Evolutionary conservation across 2,797 vertebrate species (phyloP).

Genomic region (Anas bahamensis): DNA sequence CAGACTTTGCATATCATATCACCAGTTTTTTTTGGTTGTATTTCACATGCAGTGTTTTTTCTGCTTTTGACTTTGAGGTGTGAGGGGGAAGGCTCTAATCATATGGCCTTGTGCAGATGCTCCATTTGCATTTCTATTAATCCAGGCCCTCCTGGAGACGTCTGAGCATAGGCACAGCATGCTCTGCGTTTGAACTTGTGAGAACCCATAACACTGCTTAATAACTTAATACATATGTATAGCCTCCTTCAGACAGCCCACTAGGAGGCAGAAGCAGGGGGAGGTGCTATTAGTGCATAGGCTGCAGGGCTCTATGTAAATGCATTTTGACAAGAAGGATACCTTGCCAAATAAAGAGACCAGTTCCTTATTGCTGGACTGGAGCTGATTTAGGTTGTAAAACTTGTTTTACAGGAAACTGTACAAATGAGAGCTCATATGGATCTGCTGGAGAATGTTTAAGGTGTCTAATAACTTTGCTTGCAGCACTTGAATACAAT

Average conservation of each 20-base stretch:
- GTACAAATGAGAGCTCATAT: slow-evolving; percentile 34
- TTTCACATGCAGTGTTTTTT: slow-evolving; percentile 84
- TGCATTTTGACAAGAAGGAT: slow-evolving; percentile 64
- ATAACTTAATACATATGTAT: slow-evolving; percentile 87
- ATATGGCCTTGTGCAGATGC: slow-evolving; percentile 84
- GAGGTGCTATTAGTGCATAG: slow-evolving; percentile 65
- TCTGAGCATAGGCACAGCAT: slow-evolving; percentile 82
- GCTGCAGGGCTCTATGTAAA: slow-evolving; percentile 73
- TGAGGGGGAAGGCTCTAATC: slow-evolving; percentile 83
- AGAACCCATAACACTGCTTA: slow-evolving; percentile 84
- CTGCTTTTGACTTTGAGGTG: slow-evolving; percentile 85
- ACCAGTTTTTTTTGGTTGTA: slow-evolving; percentile 79
- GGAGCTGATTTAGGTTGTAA: slow-evolving; percentile 44
- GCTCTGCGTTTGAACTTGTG: slow-evolving; percentile 86
- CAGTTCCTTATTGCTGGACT: not conserved
- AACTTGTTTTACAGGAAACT: slow-evolving; percentile 41
- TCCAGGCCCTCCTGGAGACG: slow-evolving; percentile 84
- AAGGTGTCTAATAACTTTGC: not conserved
- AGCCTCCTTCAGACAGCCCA: slow-evolving; percentile 82
- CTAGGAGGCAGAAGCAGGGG: slow-evolving; percentile 84
- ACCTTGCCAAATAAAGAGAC: slow-evolving; percentile 56
- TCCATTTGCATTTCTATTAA: slow-evolving; percentile 87
- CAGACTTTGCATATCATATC: slow-evolving; percentile 83
- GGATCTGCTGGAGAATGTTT: slow-evolving; percentile 12
- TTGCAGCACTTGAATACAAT: not conserved